Base-by-base conservation (phyloP, 2,888 invertebrate genomes). In the Lycophotia porphyrea region DNA sequence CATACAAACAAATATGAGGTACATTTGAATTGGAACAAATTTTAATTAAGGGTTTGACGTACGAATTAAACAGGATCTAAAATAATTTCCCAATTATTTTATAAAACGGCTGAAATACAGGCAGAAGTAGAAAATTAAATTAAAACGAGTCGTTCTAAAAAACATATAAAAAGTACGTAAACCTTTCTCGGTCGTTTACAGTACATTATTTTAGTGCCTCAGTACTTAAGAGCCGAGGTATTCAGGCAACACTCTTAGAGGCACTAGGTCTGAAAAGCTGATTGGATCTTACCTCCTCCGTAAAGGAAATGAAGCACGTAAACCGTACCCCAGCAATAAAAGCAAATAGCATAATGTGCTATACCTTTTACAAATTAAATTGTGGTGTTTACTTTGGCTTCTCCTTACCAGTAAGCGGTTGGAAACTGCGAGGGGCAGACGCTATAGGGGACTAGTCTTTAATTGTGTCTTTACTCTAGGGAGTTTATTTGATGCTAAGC, bases 271-370 rank as follows among this genome's bases (percentile, higher is more conserved):
- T 64, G 67, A 71, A 39, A 61, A 74, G 52, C 76, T 76, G 84
- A 84, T 82, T 84, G 80, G 82, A 67, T 84, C 79, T 75, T 83
- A 83, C 84, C 80, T 76, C 36, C 72, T 76, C 76, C 64, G 80
- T 84, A 82, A 82, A 84, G 76, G 81, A 84, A 82, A 82, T 82
- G 84, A 84, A 84, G 67, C 84, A 82, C 82, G 82, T 80, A 82
- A 82, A 80, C 69, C 84, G 80, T 72, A 70, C 42, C 80, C 69
- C 27, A 75, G 75, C 61, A 83, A 76, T 82, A 84, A 84, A 82
- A 80, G 76, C 68, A 80, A 82, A 73, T 84, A 72, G 80, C 61
- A 80, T 76, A 80, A 84, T 80, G 60, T 72, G 71, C 80, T 63
- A 71, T 81, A 84, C 71, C 69, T 82, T 84, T 67, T 73, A 80